Conservation (phyloP, 2,113 vertebrate genomes). For the Syngnathus floridae region DNA sequence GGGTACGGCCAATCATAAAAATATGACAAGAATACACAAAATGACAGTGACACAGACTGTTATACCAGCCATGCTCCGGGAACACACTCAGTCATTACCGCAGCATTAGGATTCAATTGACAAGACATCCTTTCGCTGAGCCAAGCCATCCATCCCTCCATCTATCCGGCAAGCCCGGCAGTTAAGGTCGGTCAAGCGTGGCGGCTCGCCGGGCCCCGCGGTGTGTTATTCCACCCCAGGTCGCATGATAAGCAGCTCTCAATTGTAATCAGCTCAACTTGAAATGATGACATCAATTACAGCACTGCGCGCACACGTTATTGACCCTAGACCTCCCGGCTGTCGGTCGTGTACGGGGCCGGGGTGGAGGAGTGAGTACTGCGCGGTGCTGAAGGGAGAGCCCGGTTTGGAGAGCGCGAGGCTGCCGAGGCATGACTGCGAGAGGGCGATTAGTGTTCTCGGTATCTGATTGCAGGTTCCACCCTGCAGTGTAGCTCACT, state of each 20-base stretch:
- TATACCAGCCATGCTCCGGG: conserved; percentile 35
- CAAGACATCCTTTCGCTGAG: conserved; percentile 35
- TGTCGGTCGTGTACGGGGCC: conserved; percentile 20
- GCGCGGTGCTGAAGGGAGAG: conserved; percentile 38
- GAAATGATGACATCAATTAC: conserved; percentile 78
- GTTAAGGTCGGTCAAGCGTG: conserved; percentile 55
- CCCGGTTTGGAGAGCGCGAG: conserved; percentile 23
- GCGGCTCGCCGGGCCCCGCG: conserved; percentile 42
- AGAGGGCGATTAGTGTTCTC: conserved; percentile 38
- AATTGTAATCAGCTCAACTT: conserved; percentile 74
- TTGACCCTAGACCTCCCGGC: conserved; percentile 64
- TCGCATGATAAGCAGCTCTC: conserved; percentile 67
- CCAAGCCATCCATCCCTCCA: conserved; percentile 39
- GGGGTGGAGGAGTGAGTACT: conserved; percentile 12
- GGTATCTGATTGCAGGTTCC: conserved; percentile 71
- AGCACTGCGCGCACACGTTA: conserved; percentile 62
- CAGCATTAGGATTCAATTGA: conserved; percentile 55
- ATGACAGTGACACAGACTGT: conserved; percentile 40
- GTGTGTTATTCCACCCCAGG: conserved; percentile 52
- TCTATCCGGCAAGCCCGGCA: conserved; percentile 36
- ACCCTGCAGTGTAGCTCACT: conserved; percentile 63
- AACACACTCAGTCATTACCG: conserved; percentile 56
- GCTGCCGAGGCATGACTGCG: conserved; percentile 13
- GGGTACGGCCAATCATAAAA: conserved; percentile 27
- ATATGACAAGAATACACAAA: conserved; percentile 37